phyloP scores from a whole-genome alignment of 2,113 vertebrate genomes.

The Chitala chitala region DNA sequence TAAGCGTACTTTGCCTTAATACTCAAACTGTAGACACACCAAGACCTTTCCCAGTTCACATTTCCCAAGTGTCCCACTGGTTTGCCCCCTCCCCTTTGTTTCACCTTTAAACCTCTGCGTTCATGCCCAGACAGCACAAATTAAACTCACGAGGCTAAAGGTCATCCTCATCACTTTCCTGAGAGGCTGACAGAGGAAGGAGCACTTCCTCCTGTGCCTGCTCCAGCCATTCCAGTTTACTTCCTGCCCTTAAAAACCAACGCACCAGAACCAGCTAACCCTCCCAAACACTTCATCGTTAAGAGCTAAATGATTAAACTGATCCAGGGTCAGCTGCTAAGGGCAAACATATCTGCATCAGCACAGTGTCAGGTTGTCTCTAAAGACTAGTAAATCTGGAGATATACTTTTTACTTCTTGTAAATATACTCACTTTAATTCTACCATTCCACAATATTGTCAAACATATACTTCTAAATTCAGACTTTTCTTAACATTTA shows the following conservation, averaged over 20 bases:
- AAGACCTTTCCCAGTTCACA: not conserved
- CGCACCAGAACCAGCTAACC: not conserved
- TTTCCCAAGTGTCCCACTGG: not conserved
- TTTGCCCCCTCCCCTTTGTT: constrained; percentile 59
- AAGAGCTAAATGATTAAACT: constrained; percentile 8
- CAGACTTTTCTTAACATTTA: not conserved
- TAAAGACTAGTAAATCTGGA: not conserved
- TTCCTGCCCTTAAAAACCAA: constrained; percentile 8
- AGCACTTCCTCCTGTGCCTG: not conserved
- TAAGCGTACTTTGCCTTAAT: not conserved
- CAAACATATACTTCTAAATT: not conserved
- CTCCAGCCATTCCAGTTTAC: not conserved
- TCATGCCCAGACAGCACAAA: not conserved
- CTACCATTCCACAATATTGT: not conserved
- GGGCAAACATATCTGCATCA: not conserved
- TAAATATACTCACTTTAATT: not conserved
- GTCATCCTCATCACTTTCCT: constrained; percentile 2
- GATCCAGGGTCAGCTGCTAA: constrained; percentile 9
- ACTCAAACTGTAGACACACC: not conserved
- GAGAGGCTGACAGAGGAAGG: not conserved
- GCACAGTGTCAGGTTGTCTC: not conserved
- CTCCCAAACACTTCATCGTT: constrained; percentile 4
- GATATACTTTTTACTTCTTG: not conserved
- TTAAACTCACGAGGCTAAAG: constrained; percentile 8
- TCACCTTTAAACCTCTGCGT: constrained; percentile 57